phyloP scores from a whole-genome alignment of 2,113 vertebrate species.

The Paracanthobrama guichenoti region DNA sequence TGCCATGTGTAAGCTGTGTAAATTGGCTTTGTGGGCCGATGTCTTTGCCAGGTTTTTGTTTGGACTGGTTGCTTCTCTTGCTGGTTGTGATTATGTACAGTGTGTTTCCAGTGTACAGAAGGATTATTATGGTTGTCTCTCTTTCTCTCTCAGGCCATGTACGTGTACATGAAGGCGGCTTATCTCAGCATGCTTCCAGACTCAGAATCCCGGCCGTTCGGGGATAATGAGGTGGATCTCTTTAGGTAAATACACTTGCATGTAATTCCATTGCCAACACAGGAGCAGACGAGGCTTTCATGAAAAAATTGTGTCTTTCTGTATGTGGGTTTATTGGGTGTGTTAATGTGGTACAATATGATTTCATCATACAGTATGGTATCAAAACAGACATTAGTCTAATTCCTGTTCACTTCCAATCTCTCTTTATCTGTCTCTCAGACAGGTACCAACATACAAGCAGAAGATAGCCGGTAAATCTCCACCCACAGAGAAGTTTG shows the following conservation, averaged over 20 bases:
- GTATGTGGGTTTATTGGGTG: neutral
- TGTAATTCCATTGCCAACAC: neutral
- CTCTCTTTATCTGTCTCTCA: conserved; percentile 51
- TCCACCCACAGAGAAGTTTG: conserved; percentile 83
- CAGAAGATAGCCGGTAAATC: conserved; percentile 85
- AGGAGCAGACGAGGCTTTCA: neutral
- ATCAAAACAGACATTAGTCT: conserved; percentile 1
- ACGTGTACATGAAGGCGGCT: conserved; percentile 84
- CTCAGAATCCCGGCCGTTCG: conserved; percentile 75
- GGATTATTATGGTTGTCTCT: neutral
- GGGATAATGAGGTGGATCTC: conserved; percentile 78
- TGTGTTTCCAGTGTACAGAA: neutral
- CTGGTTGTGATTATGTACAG: neutral
- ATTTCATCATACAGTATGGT: too few species aligned
- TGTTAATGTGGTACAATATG: neutral
- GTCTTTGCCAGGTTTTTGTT: conserved; percentile 25
- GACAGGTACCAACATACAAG: conserved; percentile 78
- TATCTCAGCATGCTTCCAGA: conserved; percentile 81
- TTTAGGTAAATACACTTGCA: conserved; percentile 70
- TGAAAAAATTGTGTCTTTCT: neutral
- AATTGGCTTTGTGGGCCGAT: conserved; percentile 7
- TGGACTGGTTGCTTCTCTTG: neutral
- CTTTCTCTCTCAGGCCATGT: conserved; percentile 75
- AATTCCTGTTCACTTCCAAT: neutral
- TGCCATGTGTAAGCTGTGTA: neutral